Conservation (phyloP, 2,888 invertebrate species). For the Caenorhabditis sp. region DNA sequence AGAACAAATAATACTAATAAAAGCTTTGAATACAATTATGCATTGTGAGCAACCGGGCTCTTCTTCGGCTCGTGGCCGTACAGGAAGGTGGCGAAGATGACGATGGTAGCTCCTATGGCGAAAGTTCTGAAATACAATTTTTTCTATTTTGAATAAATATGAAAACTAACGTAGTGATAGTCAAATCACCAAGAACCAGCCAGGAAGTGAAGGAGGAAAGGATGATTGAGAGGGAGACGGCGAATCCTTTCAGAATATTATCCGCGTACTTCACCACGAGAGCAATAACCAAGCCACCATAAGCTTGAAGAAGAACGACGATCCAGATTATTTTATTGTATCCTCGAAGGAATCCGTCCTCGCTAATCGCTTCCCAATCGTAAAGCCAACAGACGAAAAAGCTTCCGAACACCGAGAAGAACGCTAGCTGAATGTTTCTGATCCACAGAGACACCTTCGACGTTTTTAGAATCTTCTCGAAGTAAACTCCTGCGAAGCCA, state of each 20-base stretch:
- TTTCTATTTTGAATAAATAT: neutral
- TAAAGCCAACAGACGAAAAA: conserved; percentile 79
- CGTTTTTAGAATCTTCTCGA: conserved; percentile 82
- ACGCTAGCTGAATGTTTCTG: conserved; percentile 81
- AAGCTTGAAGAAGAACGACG: conserved; percentile 81
- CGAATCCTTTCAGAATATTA: conserved; percentile 83
- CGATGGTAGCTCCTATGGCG: conserved; percentile 80
- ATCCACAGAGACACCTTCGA: conserved; percentile 81
- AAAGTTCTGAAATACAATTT: conserved; percentile 80
- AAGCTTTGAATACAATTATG: neutral
- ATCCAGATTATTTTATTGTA: conserved; percentile 81
- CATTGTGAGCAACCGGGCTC: conserved; percentile 29
- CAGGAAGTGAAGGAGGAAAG: conserved; percentile 81
- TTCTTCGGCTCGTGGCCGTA: conserved; percentile 79
- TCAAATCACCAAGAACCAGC: conserved; percentile 80
- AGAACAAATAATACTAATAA: too few species aligned
- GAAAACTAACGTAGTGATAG: conserved; percentile 79
- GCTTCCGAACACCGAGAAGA: conserved; percentile 81
- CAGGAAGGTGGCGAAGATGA: conserved; percentile 81
- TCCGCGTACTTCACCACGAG: conserved; percentile 83
- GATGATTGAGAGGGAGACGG: conserved; percentile 82
- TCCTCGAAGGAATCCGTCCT: conserved; percentile 81
- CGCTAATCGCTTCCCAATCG: conserved; percentile 80
- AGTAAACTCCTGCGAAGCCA: conserved; percentile 83
- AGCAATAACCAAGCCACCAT: conserved; percentile 82